Evolutionary conservation across 2,888 invertebrate species (phyloP), one percentile per base, ranked within the genome.

Genomic region (Himalopsyche anomala): DNA sequence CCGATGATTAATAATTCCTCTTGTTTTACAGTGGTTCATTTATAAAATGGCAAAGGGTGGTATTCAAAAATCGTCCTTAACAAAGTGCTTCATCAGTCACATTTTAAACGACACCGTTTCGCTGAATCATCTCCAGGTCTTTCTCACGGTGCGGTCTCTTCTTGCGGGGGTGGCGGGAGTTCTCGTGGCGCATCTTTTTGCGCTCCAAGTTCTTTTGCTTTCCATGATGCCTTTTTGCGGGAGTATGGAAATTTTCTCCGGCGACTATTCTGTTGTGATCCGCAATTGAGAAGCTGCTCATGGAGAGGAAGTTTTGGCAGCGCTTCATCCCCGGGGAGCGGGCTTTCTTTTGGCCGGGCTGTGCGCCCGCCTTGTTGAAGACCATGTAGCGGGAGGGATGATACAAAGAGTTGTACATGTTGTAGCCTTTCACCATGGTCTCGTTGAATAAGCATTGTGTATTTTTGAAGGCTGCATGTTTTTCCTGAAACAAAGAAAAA

Each of bases 401-500:
- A 89, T 92, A 94, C 91, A 93, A 94, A 90, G 95, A 93, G 89
- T 92, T 93, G 92, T 95, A 95, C 91, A 94, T 93, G 92, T 94
- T 93, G 92, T 95, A 95, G 90, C 94, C 94, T 90, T 94, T 94
- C 90, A 94, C 94, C 92, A 94, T 94, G 90, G 93, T 93, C 92
- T 95, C 95, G 91, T 93, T 94, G 93, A 95, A 95, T 89, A 94
- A 93, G 91, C 95, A 95, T 91, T 92, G 94, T 89, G 93, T 91
- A 90, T 93, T 93, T 90, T 92, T 93, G 91, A 93, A 93, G 90
- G 94, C 95, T 91, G 94, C 94, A 90, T 92, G 92, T 90, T 94
- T 92, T 80, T 92, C 92, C 92, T 93, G 92, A 91, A 85, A 80
- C 54, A 82, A 82, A 19, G 56, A 54, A 40, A 84, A 81, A 45